These are phyloP conservation scores for Slavum lentiscoides DNA, from an alignment of 2,888 invertebrate genomes.

Conservation along the genomic window DNA sequence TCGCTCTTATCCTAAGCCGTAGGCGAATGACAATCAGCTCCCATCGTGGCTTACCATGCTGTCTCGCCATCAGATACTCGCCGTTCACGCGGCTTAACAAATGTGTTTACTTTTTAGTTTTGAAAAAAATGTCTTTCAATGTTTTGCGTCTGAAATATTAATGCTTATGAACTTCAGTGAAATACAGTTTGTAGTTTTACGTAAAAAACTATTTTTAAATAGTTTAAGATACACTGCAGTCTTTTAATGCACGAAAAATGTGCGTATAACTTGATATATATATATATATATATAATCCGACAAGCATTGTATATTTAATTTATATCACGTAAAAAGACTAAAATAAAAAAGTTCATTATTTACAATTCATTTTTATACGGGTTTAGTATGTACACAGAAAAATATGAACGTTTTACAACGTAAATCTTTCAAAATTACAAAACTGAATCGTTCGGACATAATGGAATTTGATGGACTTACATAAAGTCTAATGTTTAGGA, in stretches of 20 bases:
- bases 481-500: slow-evolving; percentile 32
- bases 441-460: slow-evolving; percentile 40
- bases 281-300: not conserved
- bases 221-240: no score
- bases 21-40: not conserved
- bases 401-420: slow-evolving; percentile 25
- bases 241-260: not conserved
- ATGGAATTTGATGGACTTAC: slow-evolving; percentile 44
- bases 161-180: no score
- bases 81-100: not conserved
- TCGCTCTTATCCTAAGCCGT: not conserved
- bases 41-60: slow-evolving; percentile 6
- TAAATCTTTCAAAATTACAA: slow-evolving; percentile 42
- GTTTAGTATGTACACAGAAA: slow-evolving; percentile 13
- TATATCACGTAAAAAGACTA: slow-evolving; percentile 1
- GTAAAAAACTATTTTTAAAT: not conserved
- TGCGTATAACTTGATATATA: not conserved
- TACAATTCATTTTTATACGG: not conserved
- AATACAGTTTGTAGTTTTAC: not conserved
- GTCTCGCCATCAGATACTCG: not conserved
- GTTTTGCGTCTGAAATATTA: not conserved
- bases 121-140: not conserved
- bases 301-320: slow-evolving; percentile 7
- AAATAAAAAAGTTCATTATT: not conserved
- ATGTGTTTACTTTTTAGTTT: slow-evolving; percentile 3